Conservation (phyloP, 2,888 invertebrate genomes). For the Dasysyrphus albostriatus region DNA sequence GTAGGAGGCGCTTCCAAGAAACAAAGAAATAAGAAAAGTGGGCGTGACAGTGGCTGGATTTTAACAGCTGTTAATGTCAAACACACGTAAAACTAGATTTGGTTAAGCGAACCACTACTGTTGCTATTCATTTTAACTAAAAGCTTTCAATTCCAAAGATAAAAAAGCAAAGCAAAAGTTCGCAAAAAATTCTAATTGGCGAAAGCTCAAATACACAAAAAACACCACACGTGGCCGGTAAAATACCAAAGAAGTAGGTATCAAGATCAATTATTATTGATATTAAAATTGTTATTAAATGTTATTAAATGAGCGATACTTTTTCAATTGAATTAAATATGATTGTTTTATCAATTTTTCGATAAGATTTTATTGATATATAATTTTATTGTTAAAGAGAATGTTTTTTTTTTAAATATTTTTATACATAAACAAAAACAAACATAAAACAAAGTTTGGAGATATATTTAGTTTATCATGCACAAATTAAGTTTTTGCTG, state of each 20-base stretch:
- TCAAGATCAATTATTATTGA: background rate
- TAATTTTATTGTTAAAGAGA: too few relatives aligned
- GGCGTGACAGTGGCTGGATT: too few relatives aligned
- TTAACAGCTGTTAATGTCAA: too few relatives aligned
- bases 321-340: background rate
- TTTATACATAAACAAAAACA: too few relatives aligned
- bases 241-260: background rate
- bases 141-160: background rate
- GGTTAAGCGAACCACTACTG: background rate
- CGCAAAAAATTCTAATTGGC: background rate
- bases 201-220: background rate
- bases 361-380: background rate
- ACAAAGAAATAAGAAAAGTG: too few relatives aligned
- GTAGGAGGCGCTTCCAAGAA: too few relatives aligned
- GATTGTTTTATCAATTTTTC: background rate
- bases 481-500: too few relatives aligned
- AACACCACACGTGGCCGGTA: background rate
- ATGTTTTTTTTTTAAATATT: too few relatives aligned
- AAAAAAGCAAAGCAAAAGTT: background rate
- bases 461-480: too few relatives aligned
- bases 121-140: background rate
- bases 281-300: background rate
- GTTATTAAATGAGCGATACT: background rate
- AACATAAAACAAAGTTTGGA: too few relatives aligned
- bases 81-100: too few relatives aligned